Base-by-base conservation (phyloP, 2,888 invertebrate species). In the Criorhina ranunculi region DNA sequence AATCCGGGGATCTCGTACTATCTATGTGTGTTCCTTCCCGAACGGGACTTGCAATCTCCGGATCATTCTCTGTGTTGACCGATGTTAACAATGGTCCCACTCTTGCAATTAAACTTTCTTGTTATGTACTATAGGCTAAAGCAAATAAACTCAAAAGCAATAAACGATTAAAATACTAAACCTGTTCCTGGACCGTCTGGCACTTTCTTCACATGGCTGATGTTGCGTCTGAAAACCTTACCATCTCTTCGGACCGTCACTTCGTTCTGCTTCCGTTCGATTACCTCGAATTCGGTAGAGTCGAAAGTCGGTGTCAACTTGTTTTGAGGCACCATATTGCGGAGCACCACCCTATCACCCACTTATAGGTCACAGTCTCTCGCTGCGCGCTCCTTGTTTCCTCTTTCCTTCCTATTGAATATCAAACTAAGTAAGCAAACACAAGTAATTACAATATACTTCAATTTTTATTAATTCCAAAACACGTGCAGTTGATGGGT, bases 251-350 rank as follows among this genome's bases (percentile, higher is more conserved):
- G 55, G 31, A 80, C 46, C 29, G 51, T 64, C 8, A 76, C 60
- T 60, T 83, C 78, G 40, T 78, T 79, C 31, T 72, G 66, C 46
- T 67, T 83, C 57, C 40, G 31, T 53, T 82, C 70, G 17, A 51
- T 62, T 37, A 77, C 76, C n/a, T 81, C 62, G 42, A 51, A 73
- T 66, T 79, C 72, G 17, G 66, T 49, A 11, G 51, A 46, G 9
- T 66, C 51, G 19, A 66, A 66, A 51, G 78, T 86, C 37, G 82
- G 70, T 53, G 83, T 87, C 51, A 82, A 64, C 69, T 87, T 86
- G 59, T 81, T 76, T 24, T 78, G 72, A 33, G 75, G 76, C 55
- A 81, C 59, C 31, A 85, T 60, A 49, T 85, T 86, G 83, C 83
- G 64, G 35, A 83, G 51, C 15, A 78, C 42, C 12, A 85, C 72